phyloP scores from a whole-genome alignment of 2,797 vertebrate species.

The Myotis findleyi region DNA sequence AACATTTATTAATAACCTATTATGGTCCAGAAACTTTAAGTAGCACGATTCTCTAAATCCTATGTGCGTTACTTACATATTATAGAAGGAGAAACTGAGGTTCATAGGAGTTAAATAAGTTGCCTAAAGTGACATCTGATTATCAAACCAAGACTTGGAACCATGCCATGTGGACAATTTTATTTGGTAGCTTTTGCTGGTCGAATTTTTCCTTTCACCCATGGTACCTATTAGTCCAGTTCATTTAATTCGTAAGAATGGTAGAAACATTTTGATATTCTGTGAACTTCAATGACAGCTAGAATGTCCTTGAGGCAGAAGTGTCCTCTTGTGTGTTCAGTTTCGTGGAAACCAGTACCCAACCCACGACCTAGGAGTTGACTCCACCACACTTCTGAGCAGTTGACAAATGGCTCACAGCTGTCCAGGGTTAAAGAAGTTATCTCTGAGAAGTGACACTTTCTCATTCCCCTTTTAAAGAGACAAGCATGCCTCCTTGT shows the following conservation, averaged over 20 bases:
- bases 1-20: neutral
- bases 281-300: neutral
- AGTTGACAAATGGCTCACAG: conserved; percentile 55
- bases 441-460: neutral
- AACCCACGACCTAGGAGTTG: neutral
- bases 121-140: neutral
- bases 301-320: conserved; percentile 20
- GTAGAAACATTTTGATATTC: neutral
- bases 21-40: neutral
- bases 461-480: conserved; percentile 13
- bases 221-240: neutral
- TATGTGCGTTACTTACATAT: neutral
- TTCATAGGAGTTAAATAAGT: neutral
- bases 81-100: neutral
- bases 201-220: neutral
- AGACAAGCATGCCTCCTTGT: neutral
- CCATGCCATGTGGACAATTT: neutral
- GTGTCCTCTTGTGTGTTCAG: neutral
- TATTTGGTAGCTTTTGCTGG: neutral
- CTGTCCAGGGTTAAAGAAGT: conserved; percentile 44
- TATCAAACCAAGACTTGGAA: neutral
- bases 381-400: neutral
- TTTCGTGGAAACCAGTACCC: neutral
- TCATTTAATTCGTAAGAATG: neutral
- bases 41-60: neutral